Base-by-base conservation (phyloP, 2,888 invertebrate genomes). In the Eupithecia centaureata region DNA sequence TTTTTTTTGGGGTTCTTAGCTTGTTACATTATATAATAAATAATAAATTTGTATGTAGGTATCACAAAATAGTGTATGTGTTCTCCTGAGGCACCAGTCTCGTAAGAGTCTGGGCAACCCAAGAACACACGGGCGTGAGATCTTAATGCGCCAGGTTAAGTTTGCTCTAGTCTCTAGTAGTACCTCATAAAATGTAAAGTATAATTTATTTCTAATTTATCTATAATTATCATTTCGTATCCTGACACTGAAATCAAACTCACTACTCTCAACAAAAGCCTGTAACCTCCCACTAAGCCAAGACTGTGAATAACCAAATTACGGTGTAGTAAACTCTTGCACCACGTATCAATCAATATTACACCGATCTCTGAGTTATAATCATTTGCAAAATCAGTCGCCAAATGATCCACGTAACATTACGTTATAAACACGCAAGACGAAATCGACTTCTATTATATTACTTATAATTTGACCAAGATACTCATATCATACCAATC, bases 371-470 rank as follows among this genome's bases (percentile, higher is more conserved):
- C 61, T 68, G 63, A 61, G 30, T 47, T 27, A 57, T 57, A 62
- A 65, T 68, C 30, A 64, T 65, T 62, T 64, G 38, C 67, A 67
- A 68, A 67, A 67, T 59, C 63, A 22, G 59, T 56, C 42, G 32
- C 30, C 35, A 10, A 42, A 61, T 58, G 67, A 61, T 38, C 35
- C 67, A 68, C 68, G 68, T 68, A 68, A 63, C 61, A n/a, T 68
- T 68, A 56, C 68, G 68, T 30, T 56, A 66, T 28, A 52, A 27
- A 27, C 3, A 27, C 22, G 47, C 18, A 22, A 47, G 47, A 47
- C 18, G 47, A 12, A 47, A 10, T 47, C 22, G 18, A 42, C 42
- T 18, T 10, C 15, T 35, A 15, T 33, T 33, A 33, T 13, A 7
- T 18, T 18, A 42, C 18, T 0, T 8, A 42, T 18, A 5, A 30